Conservation (phyloP, 35 echinoderm and acorn worm species). For the Ptychodera flava region DNA sequence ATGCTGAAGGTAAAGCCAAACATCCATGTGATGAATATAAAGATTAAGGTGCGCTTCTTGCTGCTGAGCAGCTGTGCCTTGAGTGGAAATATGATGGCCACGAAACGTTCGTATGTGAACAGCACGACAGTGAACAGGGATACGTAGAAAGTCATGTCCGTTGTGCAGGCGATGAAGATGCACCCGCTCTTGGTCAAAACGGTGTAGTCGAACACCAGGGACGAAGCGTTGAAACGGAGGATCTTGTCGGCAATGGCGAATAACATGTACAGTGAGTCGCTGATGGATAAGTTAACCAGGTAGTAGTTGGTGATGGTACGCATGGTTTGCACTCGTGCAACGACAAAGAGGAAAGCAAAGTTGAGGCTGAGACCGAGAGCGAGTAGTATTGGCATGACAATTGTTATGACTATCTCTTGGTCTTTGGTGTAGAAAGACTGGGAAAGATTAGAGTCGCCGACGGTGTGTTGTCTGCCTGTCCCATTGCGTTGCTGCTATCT, state of each 20-base stretch:
- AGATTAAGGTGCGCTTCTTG: slow-evolving; percentile 25
- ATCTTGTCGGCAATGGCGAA: slow-evolving; percentile 52
- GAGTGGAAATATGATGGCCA: slow-evolving; percentile 57
- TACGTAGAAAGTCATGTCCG: slow-evolving; percentile 50
- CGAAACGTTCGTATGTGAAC: slow-evolving; percentile 61
- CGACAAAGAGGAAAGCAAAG: slow-evolving; percentile 63
- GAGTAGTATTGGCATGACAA: slow-evolving; percentile 62
- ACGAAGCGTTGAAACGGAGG: slow-evolving; percentile 40
- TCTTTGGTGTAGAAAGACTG: slow-evolving; percentile 19
- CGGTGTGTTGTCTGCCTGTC: neutral
- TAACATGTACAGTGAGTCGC: slow-evolving; percentile 56
- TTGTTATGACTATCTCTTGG: slow-evolving; percentile 46
- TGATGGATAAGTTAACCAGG: slow-evolving; percentile 53
- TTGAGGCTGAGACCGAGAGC: slow-evolving; percentile 57
- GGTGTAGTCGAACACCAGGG: slow-evolving; percentile 46
- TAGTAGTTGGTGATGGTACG: slow-evolving; percentile 67
- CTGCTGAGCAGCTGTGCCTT: slow-evolving; percentile 7
- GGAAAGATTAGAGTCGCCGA: neutral
- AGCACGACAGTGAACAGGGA: slow-evolving; percentile 60
- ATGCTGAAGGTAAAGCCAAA: slow-evolving; percentile 36
- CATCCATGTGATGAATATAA: slow-evolving; percentile 26
- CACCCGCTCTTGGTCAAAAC: slow-evolving; percentile 40
- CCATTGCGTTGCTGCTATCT: neutral
- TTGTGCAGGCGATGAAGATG: slow-evolving; percentile 30
- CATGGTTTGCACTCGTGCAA: slow-evolving; percentile 58